phyloP scores from a whole-genome alignment of 2,797 vertebrate genomes.

The Austrolebias charrua region DNA sequence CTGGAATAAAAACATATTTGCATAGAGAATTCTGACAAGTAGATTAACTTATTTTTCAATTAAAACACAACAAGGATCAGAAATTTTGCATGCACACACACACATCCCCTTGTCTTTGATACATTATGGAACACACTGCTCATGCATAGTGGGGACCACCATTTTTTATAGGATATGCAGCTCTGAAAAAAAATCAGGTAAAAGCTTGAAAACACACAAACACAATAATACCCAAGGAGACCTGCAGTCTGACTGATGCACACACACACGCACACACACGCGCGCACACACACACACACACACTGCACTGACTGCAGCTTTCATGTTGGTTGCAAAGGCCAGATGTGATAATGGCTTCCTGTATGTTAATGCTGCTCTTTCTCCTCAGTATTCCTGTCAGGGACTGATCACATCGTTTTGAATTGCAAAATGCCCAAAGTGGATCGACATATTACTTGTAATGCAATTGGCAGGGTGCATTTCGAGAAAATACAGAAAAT shows the following conservation, averaged over 20 bases:
- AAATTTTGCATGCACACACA: conserved; percentile 1
- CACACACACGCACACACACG: not conserved
- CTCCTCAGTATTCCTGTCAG: conserved; percentile 58
- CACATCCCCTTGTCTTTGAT: too few relatives aligned
- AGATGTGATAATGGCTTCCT: conserved; percentile 66
- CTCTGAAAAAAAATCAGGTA: too few relatives aligned
- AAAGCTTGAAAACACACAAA: too few relatives aligned
- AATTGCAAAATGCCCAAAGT: conserved; percentile 66
- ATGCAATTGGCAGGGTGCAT: conserved; percentile 49
- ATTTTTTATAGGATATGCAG: too few relatives aligned
- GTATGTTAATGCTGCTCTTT: conserved; percentile 51
- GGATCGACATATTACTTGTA: conserved; percentile 60
- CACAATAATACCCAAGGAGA: too few relatives aligned
- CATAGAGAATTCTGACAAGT: not conserved
- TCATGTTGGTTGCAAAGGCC: conserved; percentile 55
- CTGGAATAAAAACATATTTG: conserved; percentile 2
- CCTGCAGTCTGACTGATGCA: not conserved
- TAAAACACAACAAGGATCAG: conserved; percentile 1
- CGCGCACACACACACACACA: not conserved
- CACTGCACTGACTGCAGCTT: conserved; percentile 15
- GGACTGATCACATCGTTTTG: conserved; percentile 40
- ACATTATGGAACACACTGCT: too few relatives aligned
- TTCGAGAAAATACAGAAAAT: conserved; percentile 50
- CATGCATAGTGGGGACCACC: too few relatives aligned
- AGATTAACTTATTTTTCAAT: conserved; percentile 6